phyloP scores from a whole-genome alignment of 2,797 vertebrate genomes.

The Sardinella longiceps region DNA sequence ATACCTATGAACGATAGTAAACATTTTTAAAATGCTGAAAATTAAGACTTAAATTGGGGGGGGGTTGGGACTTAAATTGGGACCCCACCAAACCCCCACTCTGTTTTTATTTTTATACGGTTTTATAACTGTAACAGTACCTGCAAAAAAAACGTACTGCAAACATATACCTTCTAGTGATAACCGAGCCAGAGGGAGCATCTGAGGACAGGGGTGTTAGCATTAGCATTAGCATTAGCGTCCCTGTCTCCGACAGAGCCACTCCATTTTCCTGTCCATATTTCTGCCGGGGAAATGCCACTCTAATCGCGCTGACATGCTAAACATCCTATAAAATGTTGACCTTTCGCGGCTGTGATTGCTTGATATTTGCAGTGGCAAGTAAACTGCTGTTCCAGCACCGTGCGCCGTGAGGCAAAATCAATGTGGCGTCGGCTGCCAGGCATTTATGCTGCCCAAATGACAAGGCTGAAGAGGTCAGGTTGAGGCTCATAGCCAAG shows the following conservation, averaged over 20 bases:
- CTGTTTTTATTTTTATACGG: too few species aligned
- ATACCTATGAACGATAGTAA: too few species aligned
- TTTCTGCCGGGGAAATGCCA: constrained; percentile 49
- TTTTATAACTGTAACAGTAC: too few species aligned
- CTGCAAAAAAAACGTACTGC: too few species aligned
- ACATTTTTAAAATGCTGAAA: too few species aligned
- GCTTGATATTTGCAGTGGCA: constrained; percentile 71
- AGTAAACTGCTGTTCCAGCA: constrained; percentile 60
- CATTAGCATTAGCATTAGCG: too few species aligned
- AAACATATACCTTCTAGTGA: too few species aligned
- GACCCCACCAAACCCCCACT: too few species aligned
- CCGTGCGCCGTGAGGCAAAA: constrained; percentile 59
- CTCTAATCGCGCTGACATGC: constrained; percentile 58
- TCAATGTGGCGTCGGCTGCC: constrained; percentile 54
- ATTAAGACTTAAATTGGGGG: too few species aligned
- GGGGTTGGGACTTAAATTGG: too few species aligned
- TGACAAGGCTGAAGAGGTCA: not conserved
- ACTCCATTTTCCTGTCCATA: constrained; percentile 40
- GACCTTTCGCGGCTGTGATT: constrained; percentile 66
- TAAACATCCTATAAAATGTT: constrained; percentile 67
- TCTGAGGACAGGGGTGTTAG: not conserved
- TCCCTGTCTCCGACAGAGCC: constrained; percentile 36
- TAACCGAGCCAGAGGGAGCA: too few species aligned
- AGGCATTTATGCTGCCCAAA: not conserved
- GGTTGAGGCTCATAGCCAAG: not conserved